Evolutionary conservation across 2,113 vertebrate genomes (phyloP), one percentile per base, ranked within the genome.

Genomic region (Chaetodon auriga): DNA sequence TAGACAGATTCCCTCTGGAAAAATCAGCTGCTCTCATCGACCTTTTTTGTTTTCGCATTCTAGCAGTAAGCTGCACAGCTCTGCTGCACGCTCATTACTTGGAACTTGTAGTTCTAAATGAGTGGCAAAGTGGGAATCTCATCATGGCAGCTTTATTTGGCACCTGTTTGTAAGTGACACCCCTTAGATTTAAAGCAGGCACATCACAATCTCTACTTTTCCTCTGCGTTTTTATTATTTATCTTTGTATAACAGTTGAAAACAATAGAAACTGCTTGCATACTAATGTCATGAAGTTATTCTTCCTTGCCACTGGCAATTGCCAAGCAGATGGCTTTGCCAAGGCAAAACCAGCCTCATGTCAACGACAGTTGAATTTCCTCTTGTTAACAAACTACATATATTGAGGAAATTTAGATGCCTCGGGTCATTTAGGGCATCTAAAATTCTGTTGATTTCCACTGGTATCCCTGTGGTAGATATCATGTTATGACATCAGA

Each of bases 1-100:
- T 69, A 77, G 71, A 84, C 77, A 23, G 54, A 76, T 73, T 85
- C 46, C 62, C 58, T 30, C 43, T 65, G 25, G 51, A 63, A 46
- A 21, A 70, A 68, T 63, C 61, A 53, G 18, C 62, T 23, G 66
- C 38, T 71, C 23, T 66, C 68, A 71, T 43, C 13, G 38, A 38
- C 48, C 18, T 38, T 68, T 85, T 64, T 73, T 38, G 45, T 58
- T 78, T 70, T 25, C 19, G 54, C 64, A 76, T 35, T 46, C 46
- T 10, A 48, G 30, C 54, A 49, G 68, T 0, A 15, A 51, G 8
- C 30, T 41, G 23, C 61, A 60, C 30, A 18, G n/a, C 35, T 72
- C 58, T 69, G 68, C 65, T 66, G 9, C 7, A 49, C 41, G 63
- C 18, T 51, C 68, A 57, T n/a, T 51, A 18, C 45, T 76, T 55